Evolutionary conservation across 2,797 vertebrate species (phyloP), one percentile per base, ranked within the genome.

Genomic region (Sebastolobus altivelis): DNA sequence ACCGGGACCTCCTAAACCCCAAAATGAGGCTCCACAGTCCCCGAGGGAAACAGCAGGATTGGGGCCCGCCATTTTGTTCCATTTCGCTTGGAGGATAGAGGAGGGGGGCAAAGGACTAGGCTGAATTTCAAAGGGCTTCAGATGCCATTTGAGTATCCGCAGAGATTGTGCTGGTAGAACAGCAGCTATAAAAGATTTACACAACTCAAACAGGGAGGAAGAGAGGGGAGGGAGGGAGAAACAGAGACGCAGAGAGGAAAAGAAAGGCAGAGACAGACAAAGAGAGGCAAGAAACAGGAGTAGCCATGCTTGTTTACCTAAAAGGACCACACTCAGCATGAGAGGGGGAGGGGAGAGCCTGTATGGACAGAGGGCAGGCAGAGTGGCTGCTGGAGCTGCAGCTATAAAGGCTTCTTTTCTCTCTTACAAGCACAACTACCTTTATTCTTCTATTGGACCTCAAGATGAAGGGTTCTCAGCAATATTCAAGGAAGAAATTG

Each of bases 301-400:
- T 80, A 88, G 90, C 93, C 89, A 94, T 93, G 93, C 90, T 94
- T 95, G 95, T 95, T 96, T 95, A 95, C 94, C 92, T 89, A 93
- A 93, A 91, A 89, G 90, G 90, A 90, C 89, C 93, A 93, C 91
- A 93, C 91, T 79, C 70, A 79, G 89, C 87, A 85, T 67, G 49
- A 77, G 88, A 86, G 93, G 55, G 92, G 91, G 92, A 90, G 81
- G 93, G 90, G 91, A 89, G 54, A 67, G 61, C 58, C 75, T 84
- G 73, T 67, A 87, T 60, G 88, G 85, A 91, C 82, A 83, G 88
- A 84, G 88, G 76, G 74, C 87, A 89, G 87, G 75, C 89, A 79
- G 83, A 88, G 89, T 79, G 87, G 82, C 65, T 83, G 86, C 80
- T 79, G 70, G 86, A 88, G 74, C 72, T 82, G 55, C 65, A 89